These are phyloP conservation scores for Petrolisthes manimaculis DNA, from an alignment of 2,888 invertebrate genomes.

Conservation along the genomic window DNA sequence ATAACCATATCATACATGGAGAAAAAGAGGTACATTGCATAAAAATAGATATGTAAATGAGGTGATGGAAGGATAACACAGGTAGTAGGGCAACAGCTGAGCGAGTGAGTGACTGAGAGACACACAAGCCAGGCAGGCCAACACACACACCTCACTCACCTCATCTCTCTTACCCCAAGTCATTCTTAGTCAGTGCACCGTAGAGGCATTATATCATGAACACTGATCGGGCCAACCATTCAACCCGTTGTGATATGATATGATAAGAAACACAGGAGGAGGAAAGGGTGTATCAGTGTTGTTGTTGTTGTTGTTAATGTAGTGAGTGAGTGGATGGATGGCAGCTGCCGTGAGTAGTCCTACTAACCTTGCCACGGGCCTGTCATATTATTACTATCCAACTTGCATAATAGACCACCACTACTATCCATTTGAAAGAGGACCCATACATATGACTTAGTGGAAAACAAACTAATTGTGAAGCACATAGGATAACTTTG, in stretches of 20 bases:
- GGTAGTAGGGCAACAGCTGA: conserved; percentile 56
- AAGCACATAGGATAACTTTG: too few relatives aligned
- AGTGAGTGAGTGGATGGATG: conserved; percentile 15
- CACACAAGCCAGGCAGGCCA: conserved; percentile 11
- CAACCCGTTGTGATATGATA: neutral
- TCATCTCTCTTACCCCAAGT: neutral
- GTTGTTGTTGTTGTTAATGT: neutral
- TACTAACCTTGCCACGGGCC: neutral
- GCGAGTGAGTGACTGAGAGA: conserved; percentile 21
- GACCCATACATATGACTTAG: too few relatives aligned
- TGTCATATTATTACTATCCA: neutral
- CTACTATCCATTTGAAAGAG: too few relatives aligned
- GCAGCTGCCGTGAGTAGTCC: neutral
- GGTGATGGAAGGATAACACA: conserved; percentile 25
- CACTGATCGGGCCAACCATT: neutral
- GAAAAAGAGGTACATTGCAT: too few relatives aligned
- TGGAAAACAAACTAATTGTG: too few relatives aligned
- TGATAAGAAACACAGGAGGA: neutral
- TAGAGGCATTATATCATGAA: neutral
- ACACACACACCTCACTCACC: conserved; percentile 1
- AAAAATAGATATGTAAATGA: too few relatives aligned
- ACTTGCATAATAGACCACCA: too few relatives aligned
- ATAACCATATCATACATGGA: too few relatives aligned
- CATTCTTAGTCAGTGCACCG: neutral
- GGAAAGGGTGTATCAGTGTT: neutral